Percentiles rank a stretch among this genome's conserved stretches.
These are phyloP conservation scores for Leguminivora glycinivorella DNA, from an alignment of 1,140 invertebrate genomes.

Conservation along the genomic window DNA sequence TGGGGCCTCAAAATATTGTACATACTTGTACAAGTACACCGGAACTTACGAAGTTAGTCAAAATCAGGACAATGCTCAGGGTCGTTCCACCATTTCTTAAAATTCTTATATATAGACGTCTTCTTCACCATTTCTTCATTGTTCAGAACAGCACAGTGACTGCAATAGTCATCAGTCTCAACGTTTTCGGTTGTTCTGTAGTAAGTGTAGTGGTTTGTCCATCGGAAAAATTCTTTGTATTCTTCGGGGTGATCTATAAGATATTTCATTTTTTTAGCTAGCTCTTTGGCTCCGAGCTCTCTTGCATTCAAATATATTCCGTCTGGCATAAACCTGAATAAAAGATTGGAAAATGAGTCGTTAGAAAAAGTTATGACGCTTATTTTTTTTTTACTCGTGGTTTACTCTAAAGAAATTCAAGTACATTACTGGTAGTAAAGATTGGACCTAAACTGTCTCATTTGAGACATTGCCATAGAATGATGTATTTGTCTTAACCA, in stretches of 20 bases:
- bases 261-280: conserved; percentile 31
- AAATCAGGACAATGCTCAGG: background rate
- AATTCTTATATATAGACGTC: conserved; percentile 33
- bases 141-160: conserved; percentile 34
- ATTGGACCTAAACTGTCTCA: too few species aligned
- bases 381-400: too few species aligned
- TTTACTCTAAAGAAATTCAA: too few species aligned
- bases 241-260: conserved; percentile 8
- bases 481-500: too few species aligned
- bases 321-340: conserved; percentile 32
- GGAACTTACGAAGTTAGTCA: too few species aligned
- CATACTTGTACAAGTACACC: too few species aligned
- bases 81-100: conserved; percentile 39
- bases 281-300: background rate
- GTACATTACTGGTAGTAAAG: too few species aligned
- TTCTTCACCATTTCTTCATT: conserved; percentile 25
- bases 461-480: too few species aligned
- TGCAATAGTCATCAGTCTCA: conserved; percentile 33
- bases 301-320: conserved; percentile 30
- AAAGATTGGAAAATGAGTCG: background rate
- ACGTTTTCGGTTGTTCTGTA: background rate
- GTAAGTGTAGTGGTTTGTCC: conserved; percentile 26
- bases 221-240: conserved; percentile 28
- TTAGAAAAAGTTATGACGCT: too few species aligned
- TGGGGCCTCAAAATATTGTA: too few species aligned